A percentile compares a stretch with the other conserved stretches of the same genome.
These are phyloP conservation scores for Pterostichus madidus DNA, from an alignment of 2,888 invertebrate species.

Conservation along the genomic window DNA sequence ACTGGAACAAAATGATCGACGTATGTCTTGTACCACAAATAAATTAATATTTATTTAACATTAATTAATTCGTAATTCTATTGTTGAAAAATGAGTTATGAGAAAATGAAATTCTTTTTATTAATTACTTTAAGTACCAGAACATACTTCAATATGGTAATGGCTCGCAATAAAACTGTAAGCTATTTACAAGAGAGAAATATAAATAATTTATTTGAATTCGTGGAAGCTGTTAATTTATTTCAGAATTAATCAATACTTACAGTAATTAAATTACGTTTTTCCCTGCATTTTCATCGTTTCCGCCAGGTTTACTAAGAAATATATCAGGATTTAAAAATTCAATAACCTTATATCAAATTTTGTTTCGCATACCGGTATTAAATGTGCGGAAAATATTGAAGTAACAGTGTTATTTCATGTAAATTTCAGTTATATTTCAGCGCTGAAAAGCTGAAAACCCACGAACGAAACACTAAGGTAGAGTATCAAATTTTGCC, in stretches of 20 bases:
- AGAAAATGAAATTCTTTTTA: slow-evolving; percentile 20
- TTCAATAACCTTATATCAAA: slow-evolving; percentile 32
- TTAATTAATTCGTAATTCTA: too few species aligned
- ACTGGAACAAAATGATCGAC: too few species aligned
- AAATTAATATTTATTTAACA: too few species aligned
- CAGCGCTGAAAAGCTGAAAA: slow-evolving; percentile 6
- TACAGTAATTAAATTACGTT: slow-evolving; percentile 13
- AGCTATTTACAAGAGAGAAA: neutral
- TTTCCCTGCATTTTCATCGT: slow-evolving; percentile 1
- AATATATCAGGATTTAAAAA: slow-evolving; percentile 27
- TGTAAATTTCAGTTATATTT: slow-evolving; percentile 35
- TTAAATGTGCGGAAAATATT: slow-evolving; percentile 20
- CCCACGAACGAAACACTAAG: slow-evolving; percentile 1
- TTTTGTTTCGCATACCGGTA: slow-evolving; percentile 11
- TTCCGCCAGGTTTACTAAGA: neutral
- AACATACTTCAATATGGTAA: slow-evolving; percentile 29
- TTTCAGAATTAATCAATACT: slow-evolving; percentile 22
- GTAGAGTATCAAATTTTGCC: slow-evolving; percentile 16
- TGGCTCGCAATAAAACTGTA: slow-evolving; percentile 13
- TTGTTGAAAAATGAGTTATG: neutral
- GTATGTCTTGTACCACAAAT: too few species aligned
- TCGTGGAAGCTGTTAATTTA: slow-evolving; percentile 1
- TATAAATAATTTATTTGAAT: slow-evolving; percentile 24
- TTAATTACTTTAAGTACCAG: slow-evolving; percentile 19
- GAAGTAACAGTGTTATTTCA: slow-evolving; percentile 15